Evolutionary conservation across 2,113 vertebrate species (phyloP).

Genomic region (Calidris pugnax): DNA sequence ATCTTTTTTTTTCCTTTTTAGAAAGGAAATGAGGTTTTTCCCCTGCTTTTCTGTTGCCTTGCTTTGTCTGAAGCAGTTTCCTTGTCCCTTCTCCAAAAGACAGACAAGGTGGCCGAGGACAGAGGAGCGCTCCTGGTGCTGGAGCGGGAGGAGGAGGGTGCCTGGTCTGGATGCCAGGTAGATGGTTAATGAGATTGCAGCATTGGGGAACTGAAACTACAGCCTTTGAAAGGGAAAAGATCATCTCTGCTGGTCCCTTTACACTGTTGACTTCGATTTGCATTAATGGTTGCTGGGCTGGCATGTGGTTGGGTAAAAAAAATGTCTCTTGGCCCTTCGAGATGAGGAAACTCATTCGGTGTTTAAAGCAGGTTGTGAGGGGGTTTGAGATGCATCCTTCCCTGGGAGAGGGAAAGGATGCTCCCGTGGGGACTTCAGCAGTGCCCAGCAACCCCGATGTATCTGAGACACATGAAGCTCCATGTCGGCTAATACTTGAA

Average conservation of each 20-base stretch:
- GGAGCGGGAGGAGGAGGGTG: background rate
- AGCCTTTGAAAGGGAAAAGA: background rate
- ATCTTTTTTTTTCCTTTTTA: background rate
- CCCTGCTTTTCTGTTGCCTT: background rate
- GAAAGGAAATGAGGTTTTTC: background rate
- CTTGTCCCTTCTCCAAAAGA: background rate
- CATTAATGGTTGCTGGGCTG: background rate
- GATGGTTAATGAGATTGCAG: background rate
- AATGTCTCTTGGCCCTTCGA: background rate
- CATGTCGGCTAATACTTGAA: background rate
- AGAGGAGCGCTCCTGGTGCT: rapidly evolving
- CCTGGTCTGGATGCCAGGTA: background rate
- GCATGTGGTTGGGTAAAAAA: background rate
- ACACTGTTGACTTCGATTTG: background rate
- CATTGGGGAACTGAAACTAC: background rate
- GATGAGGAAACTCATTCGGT: background rate
- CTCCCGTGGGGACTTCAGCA: background rate
- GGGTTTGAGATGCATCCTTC: background rate
- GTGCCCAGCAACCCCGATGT: background rate
- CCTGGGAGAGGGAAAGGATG: background rate
- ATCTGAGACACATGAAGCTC: background rate
- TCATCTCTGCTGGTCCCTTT: background rate
- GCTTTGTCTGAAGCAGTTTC: background rate
- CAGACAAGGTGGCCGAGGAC: background rate
- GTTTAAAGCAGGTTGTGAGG: background rate